phyloP scores from a whole-genome alignment of 2,888 invertebrate species.

The Brachyptera risi region DNA sequence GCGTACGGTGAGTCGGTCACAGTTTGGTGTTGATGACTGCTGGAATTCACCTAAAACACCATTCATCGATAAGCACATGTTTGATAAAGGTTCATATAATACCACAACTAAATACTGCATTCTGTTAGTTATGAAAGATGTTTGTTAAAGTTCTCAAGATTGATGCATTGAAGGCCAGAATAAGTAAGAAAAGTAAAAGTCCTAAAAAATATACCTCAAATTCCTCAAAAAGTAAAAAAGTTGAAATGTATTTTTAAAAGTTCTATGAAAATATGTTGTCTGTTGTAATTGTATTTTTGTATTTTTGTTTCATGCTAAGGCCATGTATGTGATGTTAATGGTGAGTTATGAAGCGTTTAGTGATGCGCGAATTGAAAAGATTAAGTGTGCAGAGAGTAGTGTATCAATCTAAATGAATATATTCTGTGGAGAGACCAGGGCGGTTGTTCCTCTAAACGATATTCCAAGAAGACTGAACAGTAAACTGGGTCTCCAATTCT shows the following conservation, averaged over 20 bases:
- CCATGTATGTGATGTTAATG: no score
- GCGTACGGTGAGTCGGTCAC: constrained; percentile 67
- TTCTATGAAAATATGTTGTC: not conserved
- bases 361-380: no score
- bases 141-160: no score
- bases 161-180: no score
- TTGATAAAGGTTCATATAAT: no score
- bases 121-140: no score
- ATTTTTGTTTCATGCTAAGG: no score
- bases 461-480: constrained; percentile 8
- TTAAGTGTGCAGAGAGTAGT: no score
- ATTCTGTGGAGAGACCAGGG: constrained; percentile 12
- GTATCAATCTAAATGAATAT: not conserved
- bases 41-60: constrained; percentile 55
- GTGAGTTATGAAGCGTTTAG: no score
- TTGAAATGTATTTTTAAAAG: not conserved
- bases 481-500: constrained; percentile 15
- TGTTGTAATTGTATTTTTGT: not conserved
- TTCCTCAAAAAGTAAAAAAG: no score
- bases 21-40: constrained; percentile 56
- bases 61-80: no score
- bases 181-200: not conserved
- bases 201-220: constrained; percentile 23
- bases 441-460: constrained; percentile 5
- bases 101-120: no score